Percentiles rank a stretch among this genome's conserved stretches.
phyloP scores from a whole-genome alignment of 2,113 vertebrate genomes.

The Thunnus thynnus region DNA sequence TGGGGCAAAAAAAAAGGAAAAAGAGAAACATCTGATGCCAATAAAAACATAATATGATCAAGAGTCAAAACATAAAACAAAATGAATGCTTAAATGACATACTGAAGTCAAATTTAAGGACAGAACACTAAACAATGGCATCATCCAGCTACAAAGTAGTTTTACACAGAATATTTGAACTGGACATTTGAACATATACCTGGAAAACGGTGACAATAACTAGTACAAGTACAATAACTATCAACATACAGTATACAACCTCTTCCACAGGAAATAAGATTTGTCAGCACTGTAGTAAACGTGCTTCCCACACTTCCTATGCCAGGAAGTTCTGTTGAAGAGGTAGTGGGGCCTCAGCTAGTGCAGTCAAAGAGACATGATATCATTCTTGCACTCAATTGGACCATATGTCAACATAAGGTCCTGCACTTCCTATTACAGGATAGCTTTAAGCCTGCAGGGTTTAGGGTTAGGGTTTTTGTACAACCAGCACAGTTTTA shows the following conservation, averaged over 20 bases:
- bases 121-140: neutral
- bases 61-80: constrained; percentile 20
- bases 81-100: constrained; percentile 32
- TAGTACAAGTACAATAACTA: neutral
- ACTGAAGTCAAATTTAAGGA: neutral
- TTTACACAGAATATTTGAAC: constrained; percentile 8
- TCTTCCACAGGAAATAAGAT: constrained; percentile 46
- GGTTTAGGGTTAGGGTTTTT: constrained; percentile 9
- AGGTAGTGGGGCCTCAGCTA: constrained; percentile 47
- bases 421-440: constrained; percentile 54
- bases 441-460: constrained; percentile 42
- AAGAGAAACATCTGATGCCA: constrained; percentile 61
- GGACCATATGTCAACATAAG: constrained; percentile 60
- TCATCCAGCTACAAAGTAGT: constrained; percentile 3
- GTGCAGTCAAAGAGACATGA: constrained; percentile 61
- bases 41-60: constrained; percentile 61
- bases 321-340: constrained; percentile 60
- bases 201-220: constrained; percentile 5
- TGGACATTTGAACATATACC: neutral
- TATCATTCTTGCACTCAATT: constrained; percentile 60
- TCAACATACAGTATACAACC: neutral
- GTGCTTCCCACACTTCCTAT: constrained; percentile 57
- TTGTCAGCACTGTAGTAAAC: constrained; percentile 55
- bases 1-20: constrained; percentile 38
- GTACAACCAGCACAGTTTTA: constrained; percentile 17